Percentiles rank a stretch among this genome's conserved stretches.
phyloP scores from a whole-genome alignment of 2,113 vertebrate species.

The Datnioides undecimradiatus region DNA sequence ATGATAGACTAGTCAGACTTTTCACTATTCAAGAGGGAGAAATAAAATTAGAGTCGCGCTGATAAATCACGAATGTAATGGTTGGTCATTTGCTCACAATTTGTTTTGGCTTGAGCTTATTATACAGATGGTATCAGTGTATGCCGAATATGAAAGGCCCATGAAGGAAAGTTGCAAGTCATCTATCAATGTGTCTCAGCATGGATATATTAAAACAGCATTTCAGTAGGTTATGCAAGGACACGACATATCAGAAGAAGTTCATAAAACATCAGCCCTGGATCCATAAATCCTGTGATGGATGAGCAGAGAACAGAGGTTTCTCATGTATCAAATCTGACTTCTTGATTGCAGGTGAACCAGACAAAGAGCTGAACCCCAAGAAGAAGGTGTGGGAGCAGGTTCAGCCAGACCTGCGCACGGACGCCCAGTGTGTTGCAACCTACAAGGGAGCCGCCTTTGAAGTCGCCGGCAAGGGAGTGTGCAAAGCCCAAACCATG shows the following conservation, averaged over 20 bases:
- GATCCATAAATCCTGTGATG: conserved; percentile 4
- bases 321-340: background rate
- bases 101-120: conserved; percentile 16
- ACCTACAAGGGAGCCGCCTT: conserved; percentile 91
- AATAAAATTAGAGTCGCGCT: conserved; percentile 26
- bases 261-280: background rate
- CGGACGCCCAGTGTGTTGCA: conserved; percentile 88
- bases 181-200: conserved; percentile 6
- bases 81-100: conserved; percentile 30
- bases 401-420: conserved; percentile 90
- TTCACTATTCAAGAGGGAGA: conserved; percentile 30
- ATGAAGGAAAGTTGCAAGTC: conserved; percentile 14
- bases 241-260: background rate
- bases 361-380: conserved; percentile 93
- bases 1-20: conserved; percentile 22
- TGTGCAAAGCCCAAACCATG: conserved; percentile 92
- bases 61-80: conserved; percentile 26
- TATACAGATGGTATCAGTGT: background rate
- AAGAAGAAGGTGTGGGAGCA: conserved; percentile 94
- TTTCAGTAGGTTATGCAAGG: conserved; percentile 8
- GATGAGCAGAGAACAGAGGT: background rate
- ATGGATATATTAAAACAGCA: background rate
- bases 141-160: background rate
- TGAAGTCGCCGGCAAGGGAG: conserved; percentile 90
- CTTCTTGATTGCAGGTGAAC: conserved; percentile 84